Base-by-base conservation (phyloP, 2,888 invertebrate genomes). In the Megamerina dolium region DNA sequence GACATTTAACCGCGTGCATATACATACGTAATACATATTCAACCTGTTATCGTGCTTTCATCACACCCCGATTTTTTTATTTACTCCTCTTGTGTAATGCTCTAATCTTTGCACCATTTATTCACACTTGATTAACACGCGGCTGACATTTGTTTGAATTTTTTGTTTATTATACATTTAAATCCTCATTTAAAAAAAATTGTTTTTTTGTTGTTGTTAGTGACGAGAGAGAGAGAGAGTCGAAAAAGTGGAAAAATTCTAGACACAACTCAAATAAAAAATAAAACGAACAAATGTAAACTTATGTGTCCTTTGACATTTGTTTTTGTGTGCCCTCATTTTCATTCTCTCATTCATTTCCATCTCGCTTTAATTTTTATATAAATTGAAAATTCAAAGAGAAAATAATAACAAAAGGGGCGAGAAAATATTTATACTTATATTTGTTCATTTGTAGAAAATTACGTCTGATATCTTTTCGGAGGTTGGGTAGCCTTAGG, bases 121-220 rank as follows among this genome's bases (percentile, higher is more conserved):
- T 66, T 65, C 63, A 66, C 66, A 65, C 63, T 65, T 65, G 64
- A 65, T 66, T 65, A 65, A 65, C 64, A 65, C 65, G 62, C 65
- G 60, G 58, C 65, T 66, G 64, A 63, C 66, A 65, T 65, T 65
- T 64, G 66, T 59, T 61, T 60, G 62, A 59, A 57, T 65, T 57
- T 54, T 57, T 56, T 52, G 45, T 48, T 51, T n/a, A n/a, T n/a
- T n/a, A n/a, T n/a, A n/a, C n/a, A n/a, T n/a, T n/a, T n/a, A n/a
- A n/a, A n/a, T n/a, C n/a, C n/a, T n/a, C n/a, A n/a, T n/a, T n/a
- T n/a, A n/a, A n/a, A n/a, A n/a, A n/a, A n/a, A n/a, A n/a, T n/a
- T 51, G 34, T 47, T 48, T 46, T 48, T 41, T 40, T 41, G n/a
- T 34, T 35, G 31, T 43, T n/a, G 13, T 23, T 23, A 8, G 23